phyloP scores from a whole-genome alignment of 2,113 vertebrate genomes.

The Neolamprologus modestus region DNA sequence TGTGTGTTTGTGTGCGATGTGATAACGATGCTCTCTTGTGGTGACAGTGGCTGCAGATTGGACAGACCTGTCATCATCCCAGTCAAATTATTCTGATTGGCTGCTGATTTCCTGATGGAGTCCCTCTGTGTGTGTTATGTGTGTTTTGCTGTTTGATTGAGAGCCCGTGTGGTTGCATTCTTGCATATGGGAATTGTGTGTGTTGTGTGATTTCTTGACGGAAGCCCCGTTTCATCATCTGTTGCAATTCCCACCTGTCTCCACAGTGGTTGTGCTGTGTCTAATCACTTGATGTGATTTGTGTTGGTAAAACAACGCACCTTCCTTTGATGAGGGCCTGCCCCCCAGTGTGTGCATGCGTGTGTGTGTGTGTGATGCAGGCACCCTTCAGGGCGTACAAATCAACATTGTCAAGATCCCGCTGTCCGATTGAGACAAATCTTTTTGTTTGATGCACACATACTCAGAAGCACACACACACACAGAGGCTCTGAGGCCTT shows the following conservation, averaged over 20 bases:
- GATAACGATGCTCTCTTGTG: conserved; percentile 27
- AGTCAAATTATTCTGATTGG: conserved; percentile 79
- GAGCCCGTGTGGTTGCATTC: conserved; percentile 42
- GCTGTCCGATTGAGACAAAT: conserved; percentile 53
- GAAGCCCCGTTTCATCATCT: conserved; percentile 50
- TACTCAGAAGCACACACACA: not conserved
- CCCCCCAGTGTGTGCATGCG: conserved; percentile 30
- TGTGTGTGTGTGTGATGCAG: conserved; percentile 17
- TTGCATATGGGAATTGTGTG: conserved; percentile 53
- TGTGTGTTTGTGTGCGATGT: not conserved
- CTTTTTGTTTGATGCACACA: conserved; percentile 18
- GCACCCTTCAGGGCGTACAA: conserved; percentile 39
- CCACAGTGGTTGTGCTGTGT: conserved; percentile 43
- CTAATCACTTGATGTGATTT: conserved; percentile 80
- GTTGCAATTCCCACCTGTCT: conserved; percentile 52
- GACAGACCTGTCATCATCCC: conserved; percentile 68
- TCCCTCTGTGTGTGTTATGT: conserved; percentile 34
- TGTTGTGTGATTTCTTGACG: conserved; percentile 45
- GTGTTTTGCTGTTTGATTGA: conserved; percentile 38
- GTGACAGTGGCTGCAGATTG: conserved; percentile 48
- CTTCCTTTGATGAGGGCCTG: conserved; percentile 57
- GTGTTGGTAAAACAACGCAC: conserved; percentile 65
- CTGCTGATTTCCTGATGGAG: conserved; percentile 70
- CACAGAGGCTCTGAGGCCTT: not conserved
- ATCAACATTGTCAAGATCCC: conserved; percentile 66